Percentiles rank a stretch among this genome's conserved stretches.
Conservation (phyloP, 2,888 invertebrate species). For the Leucozona laternaria region DNA sequence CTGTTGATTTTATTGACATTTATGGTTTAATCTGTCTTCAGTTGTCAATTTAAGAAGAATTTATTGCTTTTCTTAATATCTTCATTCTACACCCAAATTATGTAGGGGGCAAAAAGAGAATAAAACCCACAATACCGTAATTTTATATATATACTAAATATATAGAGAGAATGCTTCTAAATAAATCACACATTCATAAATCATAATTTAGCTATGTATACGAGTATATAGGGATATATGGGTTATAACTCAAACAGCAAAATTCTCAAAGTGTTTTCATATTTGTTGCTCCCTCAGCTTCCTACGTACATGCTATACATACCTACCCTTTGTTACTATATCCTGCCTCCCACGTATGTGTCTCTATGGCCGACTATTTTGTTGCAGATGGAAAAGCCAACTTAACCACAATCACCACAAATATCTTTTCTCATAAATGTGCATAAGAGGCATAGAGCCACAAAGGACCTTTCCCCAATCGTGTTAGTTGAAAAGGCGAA, state of each 20-base stretch:
- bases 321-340: not conserved
- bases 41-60: constrained; percentile 26
- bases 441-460: not conserved
- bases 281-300: constrained; percentile 50
- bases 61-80: constrained; percentile 17
- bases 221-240: too few species aligned
- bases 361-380: not conserved
- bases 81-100: not conserved
- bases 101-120: not conserved
- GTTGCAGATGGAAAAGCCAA: constrained; percentile 18
- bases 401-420: constrained; percentile 45
- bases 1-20: constrained; percentile 23
- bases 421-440: constrained; percentile 38
- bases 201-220: constrained; percentile 36
- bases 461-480: constrained; percentile 25
- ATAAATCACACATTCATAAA: constrained; percentile 47
- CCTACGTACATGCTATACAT: too few species aligned
- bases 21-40: constrained; percentile 25
- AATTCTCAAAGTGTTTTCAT: constrained; percentile 36
- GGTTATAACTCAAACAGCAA: constrained; percentile 20
- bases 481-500: constrained; percentile 12
- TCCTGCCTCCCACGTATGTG: not conserved
- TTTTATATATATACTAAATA: not conserved
- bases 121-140: not conserved
- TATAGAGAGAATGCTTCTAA: not conserved